Base-by-base conservation (phyloP, 92 coral and sea anemone genomes). In the Micromussa lordhowensis region DNA sequence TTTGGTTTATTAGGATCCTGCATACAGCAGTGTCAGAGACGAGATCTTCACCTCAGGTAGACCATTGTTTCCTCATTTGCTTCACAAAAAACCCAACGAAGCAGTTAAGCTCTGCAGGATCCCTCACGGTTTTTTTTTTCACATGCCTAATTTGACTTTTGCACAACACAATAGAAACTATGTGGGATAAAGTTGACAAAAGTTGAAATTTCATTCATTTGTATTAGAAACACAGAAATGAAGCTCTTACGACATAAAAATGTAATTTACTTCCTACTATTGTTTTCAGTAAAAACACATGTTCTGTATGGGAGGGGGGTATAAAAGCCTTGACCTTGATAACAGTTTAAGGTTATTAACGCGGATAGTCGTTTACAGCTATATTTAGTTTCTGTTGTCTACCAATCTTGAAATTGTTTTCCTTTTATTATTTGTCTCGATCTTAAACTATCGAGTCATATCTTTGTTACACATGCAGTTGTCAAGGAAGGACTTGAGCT, bases 41-140 rank as follows among this genome's bases (percentile, higher is more conserved):
- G 83, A 86, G 66, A 77, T 86, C 19, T 78, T 86, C 66, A 40
- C 88, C 11, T 64, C 89, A 86, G 89, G 89, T 86, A 55, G 16
- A 21, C 26, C 48, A 24, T 74, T 24, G 28, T 74, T 49, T 48
- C 21, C 11, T 68, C 10, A 30, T 28, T 44, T 16, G 4, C 2
- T 2, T 24, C 32, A 68, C 63, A 69, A 82, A 28, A 70, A 16
- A 14, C 13, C 21, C 28, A 68, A 1, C 55, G 77, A 82, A 48
- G 29, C 19, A 16, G 71, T 57, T 9, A 58, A 80, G 68, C 24
- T n/a, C 61, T 15, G 32, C 32, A 22, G 21, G 68, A 24, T 21
- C 44, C 22, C 83, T 35, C 29, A 72, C 70, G 22, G 73, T 57
- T 80, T 79, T 1, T 54, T 73, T 73, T 10, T 59, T 57, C 44